Conservation (phyloP, 1,140 invertebrate genomes). For the Sesamia nonagrioides region DNA sequence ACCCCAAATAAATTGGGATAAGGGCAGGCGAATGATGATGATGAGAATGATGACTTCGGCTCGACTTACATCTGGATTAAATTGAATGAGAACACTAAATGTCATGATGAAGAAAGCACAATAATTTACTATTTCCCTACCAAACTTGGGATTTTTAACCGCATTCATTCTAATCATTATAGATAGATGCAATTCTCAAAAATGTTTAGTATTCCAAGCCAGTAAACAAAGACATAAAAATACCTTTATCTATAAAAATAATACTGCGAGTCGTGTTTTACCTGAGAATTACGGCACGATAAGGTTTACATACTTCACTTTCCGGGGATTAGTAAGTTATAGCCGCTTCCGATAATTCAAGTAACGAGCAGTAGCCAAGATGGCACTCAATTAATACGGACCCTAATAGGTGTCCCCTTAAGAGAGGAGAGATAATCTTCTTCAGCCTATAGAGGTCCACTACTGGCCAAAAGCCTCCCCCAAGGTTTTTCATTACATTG, state of each 20-base stretch:
- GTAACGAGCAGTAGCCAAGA: conserved; percentile 12
- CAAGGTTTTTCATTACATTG: too few relatives aligned
- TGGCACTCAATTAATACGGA: conserved; percentile 31
- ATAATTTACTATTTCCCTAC: too few relatives aligned
- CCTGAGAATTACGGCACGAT: neutral
- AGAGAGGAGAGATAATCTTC: conserved; percentile 1
- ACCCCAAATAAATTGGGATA: too few relatives aligned
- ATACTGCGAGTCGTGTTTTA: neutral
- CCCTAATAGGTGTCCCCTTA: neutral
- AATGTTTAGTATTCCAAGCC: neutral
- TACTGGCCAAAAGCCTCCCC: too few relatives aligned
- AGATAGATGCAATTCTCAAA: neutral
- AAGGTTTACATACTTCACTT: neutral
- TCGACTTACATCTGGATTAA: too few relatives aligned
- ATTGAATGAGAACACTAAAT: too few relatives aligned
- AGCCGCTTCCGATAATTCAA: conserved; percentile 6
- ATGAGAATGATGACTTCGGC: too few relatives aligned
- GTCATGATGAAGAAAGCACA: too few relatives aligned
- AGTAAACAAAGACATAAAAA: conserved; percentile 12
- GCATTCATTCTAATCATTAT: neutral
- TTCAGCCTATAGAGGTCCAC: too few relatives aligned
- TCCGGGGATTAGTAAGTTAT: neutral
- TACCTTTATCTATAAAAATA: conserved; percentile 8
- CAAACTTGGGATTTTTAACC: too few relatives aligned
- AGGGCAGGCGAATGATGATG: too few relatives aligned